These are phyloP conservation scores for Bostrychus sinensis DNA, from an alignment of 2,113 vertebrate genomes.

Conservation along the genomic window DNA sequence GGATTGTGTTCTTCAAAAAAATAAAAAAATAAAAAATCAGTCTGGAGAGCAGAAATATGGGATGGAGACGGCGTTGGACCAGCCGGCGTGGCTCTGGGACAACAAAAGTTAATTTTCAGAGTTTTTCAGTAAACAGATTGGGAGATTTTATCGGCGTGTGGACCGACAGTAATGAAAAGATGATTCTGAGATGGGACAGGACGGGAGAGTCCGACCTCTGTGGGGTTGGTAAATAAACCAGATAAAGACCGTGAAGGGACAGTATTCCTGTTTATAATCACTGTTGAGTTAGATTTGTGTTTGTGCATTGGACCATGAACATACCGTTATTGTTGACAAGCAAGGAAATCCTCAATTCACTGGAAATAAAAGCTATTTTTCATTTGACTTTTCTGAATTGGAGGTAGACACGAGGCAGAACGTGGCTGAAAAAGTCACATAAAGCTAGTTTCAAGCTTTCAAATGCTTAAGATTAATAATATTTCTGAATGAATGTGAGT, in stretches of 20 bases:
- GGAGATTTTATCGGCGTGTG: conserved; percentile 9
- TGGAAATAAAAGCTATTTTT: background rate
- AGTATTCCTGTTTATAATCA: background rate
- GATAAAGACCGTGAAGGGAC: background rate
- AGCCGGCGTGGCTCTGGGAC: conserved; percentile 35
- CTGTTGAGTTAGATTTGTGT: background rate
- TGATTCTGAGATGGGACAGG: background rate
- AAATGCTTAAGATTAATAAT: too few relatives aligned
- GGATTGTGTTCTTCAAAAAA: conserved; percentile 44
- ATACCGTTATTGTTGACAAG: background rate
- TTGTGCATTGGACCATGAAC: background rate
- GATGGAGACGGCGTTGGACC: conserved; percentile 6
- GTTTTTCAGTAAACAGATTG: conserved; percentile 1
- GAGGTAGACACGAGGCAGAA: background rate
- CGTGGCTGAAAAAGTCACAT: too few relatives aligned
- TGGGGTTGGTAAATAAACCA: background rate
- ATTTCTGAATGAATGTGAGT: too few relatives aligned
- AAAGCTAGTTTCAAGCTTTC: too few relatives aligned
- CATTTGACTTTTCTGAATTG: background rate
- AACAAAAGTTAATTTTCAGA: conserved; percentile 45
- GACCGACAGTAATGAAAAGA: background rate
- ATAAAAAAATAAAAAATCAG: background rate
- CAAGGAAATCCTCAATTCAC: background rate
- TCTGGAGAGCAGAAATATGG: conserved; percentile 34
- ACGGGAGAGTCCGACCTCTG: background rate